A percentile compares a stretch with the other conserved stretches of the same genome.
Evolutionary conservation across 2,888 invertebrate species (phyloP).

Genomic region (Sesia apiformis): DNA sequence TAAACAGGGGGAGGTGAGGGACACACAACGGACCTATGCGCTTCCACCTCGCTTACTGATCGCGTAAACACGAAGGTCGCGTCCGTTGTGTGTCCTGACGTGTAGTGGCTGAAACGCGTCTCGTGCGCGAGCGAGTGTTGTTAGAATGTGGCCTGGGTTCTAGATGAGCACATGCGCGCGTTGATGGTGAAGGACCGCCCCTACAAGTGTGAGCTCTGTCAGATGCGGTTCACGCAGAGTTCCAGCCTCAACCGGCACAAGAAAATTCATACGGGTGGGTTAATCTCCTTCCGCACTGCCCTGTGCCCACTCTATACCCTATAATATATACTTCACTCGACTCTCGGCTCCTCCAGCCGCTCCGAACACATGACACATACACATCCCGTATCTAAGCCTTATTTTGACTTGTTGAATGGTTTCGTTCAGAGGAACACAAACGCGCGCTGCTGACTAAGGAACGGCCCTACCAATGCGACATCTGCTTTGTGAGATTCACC

Average conservation of each 20-base stretch:
- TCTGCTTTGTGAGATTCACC: constrained; percentile 79
- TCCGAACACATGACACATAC: background rate
- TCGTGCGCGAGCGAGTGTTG: constrained; percentile 28
- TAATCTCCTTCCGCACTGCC: constrained; percentile 35
- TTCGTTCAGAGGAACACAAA: constrained; percentile 66
- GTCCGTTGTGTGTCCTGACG: constrained; percentile 39
- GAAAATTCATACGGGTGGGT: constrained; percentile 79
- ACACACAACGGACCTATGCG: constrained; percentile 34
- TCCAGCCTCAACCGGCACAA: constrained; percentile 82
- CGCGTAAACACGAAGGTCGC: constrained; percentile 1
- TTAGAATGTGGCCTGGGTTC: constrained; percentile 59
- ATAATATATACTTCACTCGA: constrained; percentile 19
- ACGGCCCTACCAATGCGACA: constrained; percentile 77
- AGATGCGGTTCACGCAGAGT: constrained; percentile 82
- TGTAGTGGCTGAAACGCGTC: background rate
- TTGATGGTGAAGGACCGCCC: constrained; percentile 74
- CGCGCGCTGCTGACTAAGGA: constrained; percentile 65
- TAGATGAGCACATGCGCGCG: constrained; percentile 73
- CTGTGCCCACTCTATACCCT: constrained; percentile 30
- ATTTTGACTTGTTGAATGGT: constrained; percentile 45
- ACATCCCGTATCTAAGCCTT: constrained; percentile 9
- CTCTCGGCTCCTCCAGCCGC: constrained; percentile 22
- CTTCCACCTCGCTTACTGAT: background rate
- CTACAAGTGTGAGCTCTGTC: constrained; percentile 80
- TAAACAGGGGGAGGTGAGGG: constrained; percentile 69